Base-by-base conservation (phyloP, 2,888 invertebrate genomes). In the Sylvicola cinctus region DNA sequence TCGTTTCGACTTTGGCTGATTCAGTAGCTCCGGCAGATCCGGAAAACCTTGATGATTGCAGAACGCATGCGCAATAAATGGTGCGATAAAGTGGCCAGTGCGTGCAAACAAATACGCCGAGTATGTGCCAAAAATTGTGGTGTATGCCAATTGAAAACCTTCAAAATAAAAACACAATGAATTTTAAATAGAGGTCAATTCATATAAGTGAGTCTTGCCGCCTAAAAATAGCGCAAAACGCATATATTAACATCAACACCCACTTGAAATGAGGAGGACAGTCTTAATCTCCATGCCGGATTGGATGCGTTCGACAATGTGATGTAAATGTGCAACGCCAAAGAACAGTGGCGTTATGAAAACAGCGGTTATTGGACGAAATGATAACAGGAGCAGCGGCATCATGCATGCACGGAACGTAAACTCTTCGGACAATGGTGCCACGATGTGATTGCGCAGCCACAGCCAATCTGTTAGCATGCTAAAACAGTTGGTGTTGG, bases 21-120 rank as follows among this genome's bases (percentile, higher is more conserved):
- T 65, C 38, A 68, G 50, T 3, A 81, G 59, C 49, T 80, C 87
- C 3, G 66, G 63, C 41, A 93, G 65, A 53, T 90, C 83, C 0
- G 93, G 93, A 49, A 93, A 79, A 6, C 93, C 93, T 87, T 95
- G 90, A 56, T 87, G 83, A 57, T 95, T 95, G 58, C 95, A 95
- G 55, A 91, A 90, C 23, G 85, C 78, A 55, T 95, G 95, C 2
- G 79, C 88, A 12, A 87, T 56, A 44, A 91, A 71, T 3, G 88
- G 83, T 2, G 91, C 84, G 13, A 76, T 63, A 45, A 93, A 72
- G 54, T 93, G 90, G 26, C 90, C 88, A 3, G 91, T 93, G 52
- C 80, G 72, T 8, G 80, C 65, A 58, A 91, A 88, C 32, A 93
- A 58, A 53, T 75, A 90, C n/a, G 91, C 81, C 5, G 91, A 90